A percentile compares a stretch with the other conserved stretches of the same genome.
These are phyloP conservation scores for Haliclystus octoradiatus DNA, from an alignment of 30 jellyfish, hydroid and myxozoan species.

Conservation along the genomic window DNA sequence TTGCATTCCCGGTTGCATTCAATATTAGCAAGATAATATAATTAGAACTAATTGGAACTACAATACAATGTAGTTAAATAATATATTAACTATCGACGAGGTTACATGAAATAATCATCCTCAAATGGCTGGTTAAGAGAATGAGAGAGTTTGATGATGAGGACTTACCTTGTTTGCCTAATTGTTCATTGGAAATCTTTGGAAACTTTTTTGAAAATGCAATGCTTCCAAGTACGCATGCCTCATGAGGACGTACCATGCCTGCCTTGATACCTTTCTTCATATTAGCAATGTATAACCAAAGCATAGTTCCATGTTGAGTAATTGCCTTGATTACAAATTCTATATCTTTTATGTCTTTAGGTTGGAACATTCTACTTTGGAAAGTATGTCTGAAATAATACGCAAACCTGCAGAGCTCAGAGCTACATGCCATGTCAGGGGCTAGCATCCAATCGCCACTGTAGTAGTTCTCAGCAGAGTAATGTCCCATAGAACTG, in stretches of 20 bases:
- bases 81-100: no score
- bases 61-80: no score
- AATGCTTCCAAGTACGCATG: constrained; percentile 55
- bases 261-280: constrained; percentile 84
- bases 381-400: background rate
- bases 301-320: constrained; percentile 22
- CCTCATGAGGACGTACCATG: constrained; percentile 81
- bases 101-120: no score
- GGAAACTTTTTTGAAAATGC: constrained; percentile 53
- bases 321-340: constrained; percentile 30
- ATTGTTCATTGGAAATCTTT: constrained; percentile 34
- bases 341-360: constrained; percentile 38
- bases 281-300: constrained; percentile 51
- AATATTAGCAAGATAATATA: no score
- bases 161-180: constrained; percentile 42
- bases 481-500: no score
- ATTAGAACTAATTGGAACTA: no score
- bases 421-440: no score
- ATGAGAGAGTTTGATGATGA: background rate
- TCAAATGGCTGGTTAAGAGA: no score
- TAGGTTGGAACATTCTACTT: constrained; percentile 27
- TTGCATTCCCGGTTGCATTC: no score
- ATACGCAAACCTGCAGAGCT: background rate
- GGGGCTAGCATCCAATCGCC: no score
- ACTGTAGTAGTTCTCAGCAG: no score